Base-by-base conservation (phyloP, 2,888 invertebrate genomes). In the Spatulosminthurus flaviceps region DNA sequence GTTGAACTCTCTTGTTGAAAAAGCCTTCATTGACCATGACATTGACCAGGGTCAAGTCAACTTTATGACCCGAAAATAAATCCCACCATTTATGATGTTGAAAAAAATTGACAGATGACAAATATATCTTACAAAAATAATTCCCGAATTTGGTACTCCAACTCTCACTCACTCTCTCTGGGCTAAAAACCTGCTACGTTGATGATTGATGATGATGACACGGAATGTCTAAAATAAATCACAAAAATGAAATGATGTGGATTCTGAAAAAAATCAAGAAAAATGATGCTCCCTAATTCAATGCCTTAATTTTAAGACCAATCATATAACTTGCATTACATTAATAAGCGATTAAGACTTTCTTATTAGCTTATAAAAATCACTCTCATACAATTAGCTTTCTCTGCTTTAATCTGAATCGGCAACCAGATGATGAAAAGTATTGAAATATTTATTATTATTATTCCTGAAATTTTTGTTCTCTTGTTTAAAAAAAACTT, bases 161-260 rank as follows among this genome's bases (percentile, higher is more conserved):
- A 41, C 41, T n/a, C n/a, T n/a, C 41, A 41, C 7, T 13, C 41
- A 7, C 9, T 9, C 13, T 41, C 41, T 41, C 41, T 41, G 7
- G 9, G 51, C 9, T 16, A n/a, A 5, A n/a, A 51, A 51, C 51
- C 51, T 13, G 1, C 51, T 51, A 11, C 19, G n/a, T 51, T 51
- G 51, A 51, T 51, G 51, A 64, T 64, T 64, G 64, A 64, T 64
- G 64, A 64, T 64, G 64, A 64, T 64, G 64, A 22, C 22, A 64
- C 22, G n/a, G 22, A 26, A 64, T 9, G 9, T 64, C 24, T 24
- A 22, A 9, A 22, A 24, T 24, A 21, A 22, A 2, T 24, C 2
- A 22, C 24, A 22, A 64, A 2, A 26, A 64, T 22, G 24, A 22
- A 1, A 64, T 64, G 64, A 64, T 64, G 64, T 24, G 64, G 26